Evolutionary conservation across 2,113 vertebrate species (phyloP).

Genomic region (Menidia beryllina): DNA sequence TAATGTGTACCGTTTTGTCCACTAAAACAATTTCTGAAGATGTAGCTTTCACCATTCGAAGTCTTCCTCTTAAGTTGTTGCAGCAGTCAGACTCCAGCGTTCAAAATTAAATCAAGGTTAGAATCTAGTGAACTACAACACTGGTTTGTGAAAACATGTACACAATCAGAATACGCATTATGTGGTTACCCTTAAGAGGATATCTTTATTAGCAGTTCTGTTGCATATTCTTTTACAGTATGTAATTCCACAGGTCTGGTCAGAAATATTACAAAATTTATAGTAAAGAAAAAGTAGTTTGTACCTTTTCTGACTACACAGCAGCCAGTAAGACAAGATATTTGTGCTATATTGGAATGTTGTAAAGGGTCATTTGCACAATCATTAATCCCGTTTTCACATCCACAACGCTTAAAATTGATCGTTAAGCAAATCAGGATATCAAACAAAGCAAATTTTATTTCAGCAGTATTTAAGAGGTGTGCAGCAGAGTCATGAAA

Average conservation of each 20-base stretch:
- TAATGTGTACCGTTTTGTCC: no score
- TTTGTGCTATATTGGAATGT: constrained; percentile 45
- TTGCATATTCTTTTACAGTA: constrained; percentile 9
- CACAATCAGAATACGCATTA: background rate
- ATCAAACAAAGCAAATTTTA: background rate
- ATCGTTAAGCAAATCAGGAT: constrained; percentile 2
- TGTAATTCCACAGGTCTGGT: background rate
- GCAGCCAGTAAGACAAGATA: constrained; percentile 65
- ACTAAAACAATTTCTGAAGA: no score
- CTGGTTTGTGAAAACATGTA: background rate
- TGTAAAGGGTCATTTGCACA: constrained; percentile 19
- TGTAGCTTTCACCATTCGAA: no score
- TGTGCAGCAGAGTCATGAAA: constrained; percentile 18
- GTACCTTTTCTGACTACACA: constrained; percentile 63
- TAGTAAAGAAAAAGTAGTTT: constrained; percentile 18
- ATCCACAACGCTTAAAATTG: constrained; percentile 4
- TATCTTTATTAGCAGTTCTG: constrained; percentile 56
- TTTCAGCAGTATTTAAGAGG: constrained; percentile 28
- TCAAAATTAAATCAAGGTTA: no score
- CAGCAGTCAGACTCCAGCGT: no score
- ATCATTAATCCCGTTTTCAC: constrained; percentile 10
- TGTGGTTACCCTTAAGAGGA: background rate
- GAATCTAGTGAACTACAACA: no score
- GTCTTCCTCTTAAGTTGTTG: no score
- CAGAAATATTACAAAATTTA: constrained; percentile 46